Evolutionary conservation across 2,888 invertebrate species (phyloP), one percentile per base, ranked within the genome.

Genomic region (Acanthococcus lagerstroemiae): DNA sequence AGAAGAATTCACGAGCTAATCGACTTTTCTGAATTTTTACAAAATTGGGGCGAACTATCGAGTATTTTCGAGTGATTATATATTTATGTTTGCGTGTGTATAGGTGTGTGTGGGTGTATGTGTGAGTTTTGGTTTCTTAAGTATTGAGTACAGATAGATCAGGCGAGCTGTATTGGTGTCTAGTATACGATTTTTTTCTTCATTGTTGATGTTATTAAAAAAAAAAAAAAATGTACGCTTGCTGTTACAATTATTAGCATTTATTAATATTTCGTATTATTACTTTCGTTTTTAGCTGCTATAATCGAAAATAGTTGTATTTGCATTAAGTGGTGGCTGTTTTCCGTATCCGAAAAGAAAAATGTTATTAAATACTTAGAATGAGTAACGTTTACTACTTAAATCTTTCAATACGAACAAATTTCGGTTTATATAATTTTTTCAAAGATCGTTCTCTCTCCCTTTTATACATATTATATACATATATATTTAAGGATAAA

Each of bases 111-210:
- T n/a, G n/a, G n/a, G n/a, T n/a, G n/a, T n/a, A n/a, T n/a, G n/a
- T n/a, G n/a, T n/a, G n/a, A n/a, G n/a, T n/a, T n/a, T n/a, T n/a
- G n/a, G n/a, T n/a, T n/a, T n/a, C n/a, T n/a, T n/a, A n/a, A n/a
- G n/a, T n/a, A n/a, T n/a, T n/a, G 24, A 52, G 22, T 21, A 52
- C 6, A 52, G 24, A 52, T 15, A 9, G 12, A 22, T 6, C 15
- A 52, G 9, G 22, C 22, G 21, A 52, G 19, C 24, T 52, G n/a
- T 45, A 17, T 24, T 50, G 26, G 61, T 61, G 61, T 52, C 30
- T 60, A 50, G 61, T 61, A 61, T 61, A 61, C 61, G 61, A 61
- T 61, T 61, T 48, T 60, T 58, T 56, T 58, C 25, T 25, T 58
- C 22, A 30, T 61, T 61, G 61, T 61, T 48, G 45, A 60, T 48